phyloP scores from a whole-genome alignment of 2,113 vertebrate genomes.

The Charina bottae region DNA sequence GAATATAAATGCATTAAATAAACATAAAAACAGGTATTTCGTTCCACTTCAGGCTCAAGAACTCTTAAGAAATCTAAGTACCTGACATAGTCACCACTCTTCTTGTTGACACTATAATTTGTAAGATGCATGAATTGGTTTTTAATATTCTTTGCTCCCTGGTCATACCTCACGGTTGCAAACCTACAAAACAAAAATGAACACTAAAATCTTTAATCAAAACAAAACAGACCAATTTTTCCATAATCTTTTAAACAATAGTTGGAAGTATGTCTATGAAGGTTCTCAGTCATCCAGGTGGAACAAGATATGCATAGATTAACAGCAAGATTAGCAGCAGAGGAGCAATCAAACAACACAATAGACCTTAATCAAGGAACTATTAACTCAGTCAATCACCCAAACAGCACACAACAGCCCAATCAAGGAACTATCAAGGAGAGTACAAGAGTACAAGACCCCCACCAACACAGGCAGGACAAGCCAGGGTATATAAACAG shows the following conservation, averaged over 20 bases:
- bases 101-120: slow-evolving; percentile 98
- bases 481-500: too few species aligned
- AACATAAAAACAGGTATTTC: not conserved
- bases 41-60: not conserved
- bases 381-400: too few species aligned
- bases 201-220: slow-evolving; percentile 39
- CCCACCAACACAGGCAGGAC: too few species aligned
- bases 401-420: too few species aligned
- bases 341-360: too few species aligned
- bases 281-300: too few species aligned
- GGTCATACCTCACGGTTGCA: slow-evolving; percentile 95
- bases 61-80: slow-evolving; percentile 60
- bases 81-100: slow-evolving; percentile 97
- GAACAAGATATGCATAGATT: too few species aligned
- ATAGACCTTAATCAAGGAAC: too few species aligned
- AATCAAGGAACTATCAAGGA: too few species aligned
- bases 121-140: slow-evolving; percentile 99
- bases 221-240: not conserved
- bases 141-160: slow-evolving; percentile 87
- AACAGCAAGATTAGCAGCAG: too few species aligned
- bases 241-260: not conserved
- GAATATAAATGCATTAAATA: not conserved
- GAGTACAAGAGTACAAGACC: too few species aligned
- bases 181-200: slow-evolving; percentile 77
- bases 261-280: too few species aligned